Evolutionary conservation across 1,140 invertebrate genomes (phyloP).

Genomic region (Leptoteleia sp.): DNA sequence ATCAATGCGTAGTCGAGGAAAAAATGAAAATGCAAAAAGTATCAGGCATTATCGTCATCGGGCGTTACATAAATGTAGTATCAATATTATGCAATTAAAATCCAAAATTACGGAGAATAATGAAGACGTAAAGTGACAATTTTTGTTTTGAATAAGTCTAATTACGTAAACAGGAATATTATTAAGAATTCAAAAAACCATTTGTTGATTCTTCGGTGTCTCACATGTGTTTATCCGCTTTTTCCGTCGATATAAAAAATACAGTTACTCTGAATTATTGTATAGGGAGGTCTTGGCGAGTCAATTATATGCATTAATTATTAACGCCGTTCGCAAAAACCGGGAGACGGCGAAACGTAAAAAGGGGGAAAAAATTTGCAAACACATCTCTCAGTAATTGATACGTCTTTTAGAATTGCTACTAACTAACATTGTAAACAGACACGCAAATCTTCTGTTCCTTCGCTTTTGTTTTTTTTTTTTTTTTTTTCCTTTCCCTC

Average conservation of each 20-base stretch:
- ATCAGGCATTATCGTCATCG: background rate
- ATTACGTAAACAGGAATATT: constrained; percentile 27
- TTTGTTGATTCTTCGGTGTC: constrained; percentile 24
- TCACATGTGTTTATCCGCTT: constrained; percentile 1
- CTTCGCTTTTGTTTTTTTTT: background rate
- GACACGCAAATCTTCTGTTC: background rate
- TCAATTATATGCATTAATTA: constrained; percentile 56
- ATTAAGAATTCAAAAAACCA: constrained; percentile 35
- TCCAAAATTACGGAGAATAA: constrained; percentile 1
- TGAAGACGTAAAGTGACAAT: background rate
- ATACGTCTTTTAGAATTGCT: constrained; percentile 14
- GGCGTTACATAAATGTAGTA: constrained; percentile 1
- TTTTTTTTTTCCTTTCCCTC: background rate
- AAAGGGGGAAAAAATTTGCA: constrained; percentile 18
- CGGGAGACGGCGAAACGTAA: constrained; percentile 1
- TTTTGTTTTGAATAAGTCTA: background rate
- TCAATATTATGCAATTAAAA: constrained; percentile 18
- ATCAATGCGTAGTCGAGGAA: background rate
- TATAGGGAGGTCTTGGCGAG: constrained; percentile 35
- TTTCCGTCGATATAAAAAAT: constrained; percentile 25
- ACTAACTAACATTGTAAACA: constrained; percentile 7
- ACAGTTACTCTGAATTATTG: constrained; percentile 26
- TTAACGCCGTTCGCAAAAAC: constrained; percentile 34
- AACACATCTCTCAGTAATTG: constrained; percentile 25
- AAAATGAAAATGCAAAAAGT: constrained; percentile 5